Evolutionary conservation across 2,888 invertebrate genomes (phyloP), one percentile per base, ranked within the genome.

Genomic region (Mylabris sibirica): DNA sequence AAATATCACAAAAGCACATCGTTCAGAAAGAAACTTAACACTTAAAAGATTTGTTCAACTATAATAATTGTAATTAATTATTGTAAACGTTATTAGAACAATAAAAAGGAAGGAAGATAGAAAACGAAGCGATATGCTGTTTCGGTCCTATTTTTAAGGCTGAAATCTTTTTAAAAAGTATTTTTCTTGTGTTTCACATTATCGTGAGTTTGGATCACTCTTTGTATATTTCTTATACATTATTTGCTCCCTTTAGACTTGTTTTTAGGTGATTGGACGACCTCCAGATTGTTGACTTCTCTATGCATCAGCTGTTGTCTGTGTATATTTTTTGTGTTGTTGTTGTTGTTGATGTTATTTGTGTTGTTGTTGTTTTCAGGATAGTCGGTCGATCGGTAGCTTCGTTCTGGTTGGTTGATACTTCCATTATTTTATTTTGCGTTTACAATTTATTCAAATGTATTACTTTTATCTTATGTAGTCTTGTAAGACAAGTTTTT

Each of bases 231-330:
- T 30, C 20, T 35, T 8, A 1, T 12, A 9, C 12, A 41, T 22
- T 22, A 12, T 65, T 65, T 60, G 35, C 49, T 68, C 17, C 14
- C 17, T 44, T 44, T 44, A 17, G 44, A 66, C 67, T 64, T 69
- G 66, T 69, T 69, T 59, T 67, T 70, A 65, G 70, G 70, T 70
- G 67, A 70, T 70, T 63, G 70, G 67, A 70, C 70, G 70, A 64
- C 70, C 70, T 69, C 69, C 68, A 72, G 73, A 76, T 76, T 78
- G 76, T 76, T 77, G 78, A 76, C 77, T 77, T 76, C 73, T 72
- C 60, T 69, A 72, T 69, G 60, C 65, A 76, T 76, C 78, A 78
- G 77, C 78, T 76, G 76, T 77, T 77, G 75, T 77, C 70, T 75
- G 76, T 77, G 72, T 75, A 74, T 74, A 64, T 71, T 70, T 70